Conservation (phyloP, 2,797 vertebrate species). For the Tokudaia muenninki region DNA sequence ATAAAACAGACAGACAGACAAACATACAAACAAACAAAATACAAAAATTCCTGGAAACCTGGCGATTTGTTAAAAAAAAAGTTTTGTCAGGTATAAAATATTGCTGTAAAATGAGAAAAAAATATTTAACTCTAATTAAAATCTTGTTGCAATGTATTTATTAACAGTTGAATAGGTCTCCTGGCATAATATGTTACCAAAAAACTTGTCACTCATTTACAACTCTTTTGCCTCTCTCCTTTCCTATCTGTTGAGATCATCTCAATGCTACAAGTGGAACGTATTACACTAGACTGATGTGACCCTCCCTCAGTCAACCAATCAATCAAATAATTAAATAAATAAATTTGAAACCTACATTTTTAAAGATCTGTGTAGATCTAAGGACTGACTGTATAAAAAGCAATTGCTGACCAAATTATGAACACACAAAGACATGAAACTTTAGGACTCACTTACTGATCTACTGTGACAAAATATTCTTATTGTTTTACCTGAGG, state of each 20-base stretch:
- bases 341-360: background rate
- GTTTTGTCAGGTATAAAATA: slow-evolving; percentile 25
- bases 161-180: background rate
- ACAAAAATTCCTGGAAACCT: background rate
- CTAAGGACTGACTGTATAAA: slow-evolving; percentile 34
- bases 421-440: slow-evolving; percentile 17
- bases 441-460: background rate
- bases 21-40: too few species aligned
- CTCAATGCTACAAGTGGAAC: background rate
- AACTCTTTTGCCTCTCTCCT: background rate
- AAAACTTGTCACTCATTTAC: background rate
- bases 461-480: background rate
- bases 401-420: background rate
- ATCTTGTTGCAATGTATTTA: background rate
- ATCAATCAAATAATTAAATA: background rate
- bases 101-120: slow-evolving; percentile 1
- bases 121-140: slow-evolving; percentile 37
- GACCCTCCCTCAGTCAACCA: too few species aligned
- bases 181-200: background rate
- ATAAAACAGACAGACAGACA: too few species aligned
- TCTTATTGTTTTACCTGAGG: slow-evolving; percentile 1
- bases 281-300: background rate
- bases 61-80: background rate
- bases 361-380: background rate
- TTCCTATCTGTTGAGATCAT: background rate